These are phyloP conservation scores for Callipepla californica DNA, from an alignment of 2,113 vertebrate species.

Conservation along the genomic window DNA sequence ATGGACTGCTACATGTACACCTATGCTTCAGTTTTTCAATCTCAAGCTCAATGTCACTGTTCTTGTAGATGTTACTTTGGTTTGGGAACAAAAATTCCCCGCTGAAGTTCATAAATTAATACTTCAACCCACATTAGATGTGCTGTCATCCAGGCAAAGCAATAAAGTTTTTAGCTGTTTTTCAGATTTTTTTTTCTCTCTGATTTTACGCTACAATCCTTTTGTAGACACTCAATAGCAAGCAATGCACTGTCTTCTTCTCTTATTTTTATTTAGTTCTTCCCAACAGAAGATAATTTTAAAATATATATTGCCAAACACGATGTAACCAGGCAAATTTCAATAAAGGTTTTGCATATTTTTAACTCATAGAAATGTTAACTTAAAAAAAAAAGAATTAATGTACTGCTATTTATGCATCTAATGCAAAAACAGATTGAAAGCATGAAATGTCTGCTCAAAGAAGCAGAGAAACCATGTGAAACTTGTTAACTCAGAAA, in stretches of 20 bases:
- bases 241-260: not conserved
- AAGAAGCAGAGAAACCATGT: not conserved
- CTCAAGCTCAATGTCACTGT: not conserved
- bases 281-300: not conserved
- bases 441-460: not conserved
- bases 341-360: not conserved
- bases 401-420: not conserved
- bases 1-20: not conserved
- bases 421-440: not conserved
- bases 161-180: not conserved
- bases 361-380: not conserved
- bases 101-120: not conserved
- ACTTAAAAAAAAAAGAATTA: not conserved
- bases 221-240: not conserved
- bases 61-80: not conserved
- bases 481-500: not conserved
- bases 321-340: not conserved
- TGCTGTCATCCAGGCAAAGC: not conserved
- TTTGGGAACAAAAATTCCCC: not conserved
- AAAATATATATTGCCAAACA: not conserved
- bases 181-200: not conserved
- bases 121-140: accelerated
- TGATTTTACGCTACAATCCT: not conserved
- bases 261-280: not conserved
- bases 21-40: not conserved